phyloP scores from a whole-genome alignment of 2,888 invertebrate species.

The Shargacucullia verbasci region DNA sequence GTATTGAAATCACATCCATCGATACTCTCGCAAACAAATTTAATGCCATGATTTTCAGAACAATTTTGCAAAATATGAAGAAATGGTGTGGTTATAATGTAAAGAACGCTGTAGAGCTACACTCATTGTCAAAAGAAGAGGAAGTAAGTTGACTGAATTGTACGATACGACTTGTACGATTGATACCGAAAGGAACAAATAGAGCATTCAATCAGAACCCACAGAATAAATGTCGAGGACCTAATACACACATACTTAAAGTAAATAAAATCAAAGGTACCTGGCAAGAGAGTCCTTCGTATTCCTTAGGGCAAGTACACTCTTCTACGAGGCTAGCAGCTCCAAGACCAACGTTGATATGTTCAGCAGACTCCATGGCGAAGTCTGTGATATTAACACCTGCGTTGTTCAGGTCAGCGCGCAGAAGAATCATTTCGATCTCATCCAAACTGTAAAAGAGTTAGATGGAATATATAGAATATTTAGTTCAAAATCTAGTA shows the following conservation, averaged over 20 bases:
- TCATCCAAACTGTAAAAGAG: constrained; percentile 90
- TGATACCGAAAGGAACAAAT: no score
- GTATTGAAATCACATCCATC: no score
- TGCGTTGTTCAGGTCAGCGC: constrained; percentile 91
- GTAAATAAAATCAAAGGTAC: constrained; percentile 66
- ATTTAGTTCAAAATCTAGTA: no score
- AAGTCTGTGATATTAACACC: constrained; percentile 93
- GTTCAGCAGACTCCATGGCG: constrained; percentile 94
- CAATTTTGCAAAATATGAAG: no score
- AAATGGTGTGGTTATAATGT: no score
- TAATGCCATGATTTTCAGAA: no score
- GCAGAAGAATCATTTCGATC: constrained; percentile 94
- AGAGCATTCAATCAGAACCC: neutral
- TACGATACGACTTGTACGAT: no score
- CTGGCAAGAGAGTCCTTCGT: constrained; percentile 95
- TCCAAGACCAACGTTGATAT: constrained; percentile 92
- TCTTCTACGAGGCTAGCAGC: constrained; percentile 96
- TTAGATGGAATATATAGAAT: neutral
- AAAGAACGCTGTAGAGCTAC: no score
- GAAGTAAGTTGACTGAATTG: no score
- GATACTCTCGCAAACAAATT: no score
- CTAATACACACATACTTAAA: neutral
- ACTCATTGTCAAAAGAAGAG: no score
- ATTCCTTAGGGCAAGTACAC: constrained; percentile 96
- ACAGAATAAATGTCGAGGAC: neutral